Percentiles rank a stretch among this genome's conserved stretches.
These are phyloP conservation scores for Himalopsyche japonica DNA, from an alignment of 2,888 invertebrate species.

Conservation along the genomic window DNA sequence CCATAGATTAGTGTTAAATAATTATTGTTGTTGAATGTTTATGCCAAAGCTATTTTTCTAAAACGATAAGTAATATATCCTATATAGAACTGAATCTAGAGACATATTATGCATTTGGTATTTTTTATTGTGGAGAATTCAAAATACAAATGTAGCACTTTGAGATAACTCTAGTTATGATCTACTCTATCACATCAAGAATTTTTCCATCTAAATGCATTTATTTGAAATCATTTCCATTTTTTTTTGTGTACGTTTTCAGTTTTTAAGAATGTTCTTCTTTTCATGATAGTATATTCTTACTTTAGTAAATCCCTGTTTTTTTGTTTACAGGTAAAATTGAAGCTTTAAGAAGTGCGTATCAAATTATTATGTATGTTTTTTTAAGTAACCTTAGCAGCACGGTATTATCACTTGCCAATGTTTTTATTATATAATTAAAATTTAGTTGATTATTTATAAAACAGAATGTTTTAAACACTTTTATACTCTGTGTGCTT, in stretches of 20 bases:
- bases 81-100: neutral
- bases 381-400: constrained; percentile 24
- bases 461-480: constrained; percentile 22
- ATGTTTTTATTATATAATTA: constrained; percentile 30
- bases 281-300: neutral
- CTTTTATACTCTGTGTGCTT: constrained; percentile 13
- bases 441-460: constrained; percentile 36
- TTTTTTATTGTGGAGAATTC: neutral
- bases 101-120: neutral
- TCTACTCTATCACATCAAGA: neutral
- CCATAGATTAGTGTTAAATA: neutral
- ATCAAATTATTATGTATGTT: constrained; percentile 30
- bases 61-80: neutral
- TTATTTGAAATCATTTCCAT: constrained; percentile 33
- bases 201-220: constrained; percentile 27
- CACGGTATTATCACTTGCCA: constrained; percentile 41
- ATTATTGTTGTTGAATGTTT: neutral
- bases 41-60: neutral
- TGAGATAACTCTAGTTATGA: neutral
- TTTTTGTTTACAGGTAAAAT: constrained; percentile 35
- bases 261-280: neutral
- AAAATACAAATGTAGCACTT: neutral
- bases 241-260: constrained; percentile 10
- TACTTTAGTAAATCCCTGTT: neutral
- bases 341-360: constrained; percentile 41